Evolutionary conservation across 2,888 invertebrate genomes (phyloP).

Genomic region (Tanypteryx hageni): DNA sequence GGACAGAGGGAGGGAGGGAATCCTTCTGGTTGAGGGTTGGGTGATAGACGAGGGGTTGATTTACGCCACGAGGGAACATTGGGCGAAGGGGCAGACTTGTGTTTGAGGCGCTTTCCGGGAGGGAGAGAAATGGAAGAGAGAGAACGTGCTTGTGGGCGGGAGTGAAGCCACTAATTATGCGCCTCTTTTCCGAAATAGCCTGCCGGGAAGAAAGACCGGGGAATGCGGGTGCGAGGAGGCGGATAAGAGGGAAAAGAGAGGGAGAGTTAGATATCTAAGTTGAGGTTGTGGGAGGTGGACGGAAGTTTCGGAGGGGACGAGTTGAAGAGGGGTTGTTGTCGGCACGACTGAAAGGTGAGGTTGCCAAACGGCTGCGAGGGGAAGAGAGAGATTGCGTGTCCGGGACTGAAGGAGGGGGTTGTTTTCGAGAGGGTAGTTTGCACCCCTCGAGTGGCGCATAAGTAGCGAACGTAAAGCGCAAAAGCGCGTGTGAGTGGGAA

Average conservation of each 20-base stretch:
- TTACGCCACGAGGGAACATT: not conserved
- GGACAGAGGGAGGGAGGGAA: no score
- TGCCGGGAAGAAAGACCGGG: not conserved
- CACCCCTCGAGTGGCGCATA: not conserved
- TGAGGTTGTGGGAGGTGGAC: not conserved
- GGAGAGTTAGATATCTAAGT: no score
- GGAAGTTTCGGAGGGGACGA: not conserved
- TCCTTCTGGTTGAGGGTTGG: not conserved
- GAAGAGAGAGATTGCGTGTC: not conserved
- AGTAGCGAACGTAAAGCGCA: not conserved
- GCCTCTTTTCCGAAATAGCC: not conserved
- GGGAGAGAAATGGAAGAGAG: not conserved
- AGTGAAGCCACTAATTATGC: constrained; percentile 20
- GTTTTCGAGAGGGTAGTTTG: constrained; percentile 16
- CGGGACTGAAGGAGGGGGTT: constrained; percentile 8
- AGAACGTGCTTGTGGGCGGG: not conserved
- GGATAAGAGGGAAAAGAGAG: no score
- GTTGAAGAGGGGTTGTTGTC: not conserved
- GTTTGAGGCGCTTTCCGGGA: no score
- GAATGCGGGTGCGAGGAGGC: not conserved
- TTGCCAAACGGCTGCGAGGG: not conserved
- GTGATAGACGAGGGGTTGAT: not conserved
- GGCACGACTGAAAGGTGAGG: constrained; percentile 4
- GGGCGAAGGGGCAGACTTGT: not conserved
- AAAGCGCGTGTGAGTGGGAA: not conserved